phyloP scores from a whole-genome alignment of 2,888 invertebrate species.

The Trichopria drosophilae region DNA sequence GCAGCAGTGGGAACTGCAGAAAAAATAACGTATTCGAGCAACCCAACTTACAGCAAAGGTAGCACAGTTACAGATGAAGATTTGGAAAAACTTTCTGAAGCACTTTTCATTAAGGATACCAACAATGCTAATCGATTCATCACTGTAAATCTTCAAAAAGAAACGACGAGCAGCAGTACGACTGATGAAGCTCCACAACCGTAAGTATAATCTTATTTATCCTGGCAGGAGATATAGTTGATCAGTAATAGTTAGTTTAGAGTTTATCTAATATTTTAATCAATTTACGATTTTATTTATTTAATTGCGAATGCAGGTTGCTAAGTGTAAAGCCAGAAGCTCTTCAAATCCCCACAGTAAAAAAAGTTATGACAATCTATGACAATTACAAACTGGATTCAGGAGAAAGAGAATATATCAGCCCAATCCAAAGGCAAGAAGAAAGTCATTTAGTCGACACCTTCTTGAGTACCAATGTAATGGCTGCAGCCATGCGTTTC shows the following conservation, averaged over 20 bases:
- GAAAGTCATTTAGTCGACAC: conserved; percentile 54
- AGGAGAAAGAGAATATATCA: conserved; percentile 74
- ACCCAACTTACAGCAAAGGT: conserved; percentile 54
- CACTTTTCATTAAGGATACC: conserved; percentile 70
- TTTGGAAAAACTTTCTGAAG: conserved; percentile 71
- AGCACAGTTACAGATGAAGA: conserved; percentile 66
- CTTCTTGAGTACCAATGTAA: conserved; percentile 61
- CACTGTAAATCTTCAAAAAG: conserved; percentile 74
- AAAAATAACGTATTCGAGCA: conserved; percentile 42
- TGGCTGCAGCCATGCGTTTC: conserved; percentile 61
- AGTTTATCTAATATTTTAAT: too few relatives aligned
- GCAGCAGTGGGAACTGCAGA: conserved; percentile 26
- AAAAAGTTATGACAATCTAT: conserved; percentile 69
- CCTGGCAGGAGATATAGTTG: too few relatives aligned
- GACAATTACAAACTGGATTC: conserved; percentile 85
- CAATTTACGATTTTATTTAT: too few relatives aligned
- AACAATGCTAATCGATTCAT: conserved; percentile 74
- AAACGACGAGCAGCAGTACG: conserved; percentile 70
- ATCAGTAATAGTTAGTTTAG: too few relatives aligned
- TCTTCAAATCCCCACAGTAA: conserved; percentile 72
- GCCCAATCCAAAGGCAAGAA: conserved; percentile 61
- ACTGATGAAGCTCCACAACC: conserved; percentile 75
- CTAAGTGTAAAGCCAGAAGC: conserved; percentile 67
- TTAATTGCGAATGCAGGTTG: conserved; percentile 62
- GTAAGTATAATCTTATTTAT: conserved; percentile 63